Conservation (phyloP, 2,113 vertebrate species). For the Tragelaphus scriptus region DNA sequence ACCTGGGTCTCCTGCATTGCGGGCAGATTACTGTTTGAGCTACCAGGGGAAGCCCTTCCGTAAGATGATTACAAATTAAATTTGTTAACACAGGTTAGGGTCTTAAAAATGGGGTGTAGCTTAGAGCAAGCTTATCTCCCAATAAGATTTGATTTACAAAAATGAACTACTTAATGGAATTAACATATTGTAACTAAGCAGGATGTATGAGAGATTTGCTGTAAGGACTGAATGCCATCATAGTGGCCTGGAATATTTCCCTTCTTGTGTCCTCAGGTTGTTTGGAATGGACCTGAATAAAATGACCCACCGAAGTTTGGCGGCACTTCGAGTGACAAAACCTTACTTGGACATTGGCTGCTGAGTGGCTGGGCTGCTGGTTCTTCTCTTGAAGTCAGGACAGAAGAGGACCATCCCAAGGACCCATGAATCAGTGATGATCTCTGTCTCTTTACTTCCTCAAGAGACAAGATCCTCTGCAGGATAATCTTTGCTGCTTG, state of each 20-base stretch:
- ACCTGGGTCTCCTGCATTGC: not conserved
- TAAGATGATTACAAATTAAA: not conserved
- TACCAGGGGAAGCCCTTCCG: not conserved
- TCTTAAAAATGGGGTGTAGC: too few relatives aligned
- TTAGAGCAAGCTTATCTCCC: too few relatives aligned
- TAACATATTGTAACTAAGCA: not conserved
- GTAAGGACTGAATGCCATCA: rapidly evolving
- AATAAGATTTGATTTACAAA: not conserved
- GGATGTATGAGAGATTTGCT: rapidly evolving
- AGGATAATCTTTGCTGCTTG: not conserved
- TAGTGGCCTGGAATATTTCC: rapidly evolving
- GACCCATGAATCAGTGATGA: rapidly evolving
- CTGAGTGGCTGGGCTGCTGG: not conserved
- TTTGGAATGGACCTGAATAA: slow-evolving; percentile 36
- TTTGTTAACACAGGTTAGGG: not conserved
- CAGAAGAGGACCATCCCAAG: not conserved
- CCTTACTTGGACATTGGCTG: slow-evolving; percentile 47
- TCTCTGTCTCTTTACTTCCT: not conserved
- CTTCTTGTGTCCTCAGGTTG: not conserved
- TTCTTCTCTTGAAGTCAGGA: not conserved
- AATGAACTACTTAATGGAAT: too few relatives aligned
- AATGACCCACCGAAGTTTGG: not conserved
- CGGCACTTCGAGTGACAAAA: not conserved
- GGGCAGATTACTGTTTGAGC: not conserved
- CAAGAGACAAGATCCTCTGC: not conserved